Percentiles rank a stretch among this genome's conserved stretches.
Evolutionary conservation across 2,113 vertebrate genomes (phyloP).

Genomic region (Percina caprodes): DNA sequence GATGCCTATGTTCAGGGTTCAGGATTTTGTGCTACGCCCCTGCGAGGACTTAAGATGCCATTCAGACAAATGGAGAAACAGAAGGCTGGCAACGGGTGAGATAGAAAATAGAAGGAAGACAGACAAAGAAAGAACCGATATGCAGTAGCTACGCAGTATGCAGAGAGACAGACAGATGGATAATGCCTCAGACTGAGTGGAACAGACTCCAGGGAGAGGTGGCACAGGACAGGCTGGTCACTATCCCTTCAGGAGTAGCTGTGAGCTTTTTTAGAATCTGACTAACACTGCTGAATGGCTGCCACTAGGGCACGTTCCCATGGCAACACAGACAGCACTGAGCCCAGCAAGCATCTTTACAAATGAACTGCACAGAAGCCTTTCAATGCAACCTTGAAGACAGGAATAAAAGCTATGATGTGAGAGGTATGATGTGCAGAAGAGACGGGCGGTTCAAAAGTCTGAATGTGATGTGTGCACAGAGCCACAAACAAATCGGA

Average conservation of each 20-base stretch:
- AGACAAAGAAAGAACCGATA: conserved; percentile 1
- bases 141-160: background rate
- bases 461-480: background rate
- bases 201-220: conserved; percentile 33
- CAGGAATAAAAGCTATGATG: conserved; percentile 34
- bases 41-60: background rate
- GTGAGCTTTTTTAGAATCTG: conserved; percentile 51
- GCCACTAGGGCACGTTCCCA: conserved; percentile 65
- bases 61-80: conserved; percentile 36
- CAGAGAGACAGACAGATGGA: conserved; percentile 36
- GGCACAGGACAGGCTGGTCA: conserved; percentile 45
- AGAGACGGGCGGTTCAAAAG: conserved; percentile 5
- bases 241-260: conserved; percentile 47
- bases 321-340: conserved; percentile 67
- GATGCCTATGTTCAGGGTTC: too few species aligned
- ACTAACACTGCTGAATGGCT: conserved; percentile 49
- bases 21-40: too few species aligned
- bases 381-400: conserved; percentile 61
- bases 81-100: background rate
- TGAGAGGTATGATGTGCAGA: conserved; percentile 23
- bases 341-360: conserved; percentile 41
- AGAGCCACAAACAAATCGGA: background rate
- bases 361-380: conserved; percentile 46
- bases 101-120: background rate
- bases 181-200: conserved; percentile 30